phyloP scores from a whole-genome alignment of 2,888 invertebrate species.

The Oscheius myriophilus region DNA sequence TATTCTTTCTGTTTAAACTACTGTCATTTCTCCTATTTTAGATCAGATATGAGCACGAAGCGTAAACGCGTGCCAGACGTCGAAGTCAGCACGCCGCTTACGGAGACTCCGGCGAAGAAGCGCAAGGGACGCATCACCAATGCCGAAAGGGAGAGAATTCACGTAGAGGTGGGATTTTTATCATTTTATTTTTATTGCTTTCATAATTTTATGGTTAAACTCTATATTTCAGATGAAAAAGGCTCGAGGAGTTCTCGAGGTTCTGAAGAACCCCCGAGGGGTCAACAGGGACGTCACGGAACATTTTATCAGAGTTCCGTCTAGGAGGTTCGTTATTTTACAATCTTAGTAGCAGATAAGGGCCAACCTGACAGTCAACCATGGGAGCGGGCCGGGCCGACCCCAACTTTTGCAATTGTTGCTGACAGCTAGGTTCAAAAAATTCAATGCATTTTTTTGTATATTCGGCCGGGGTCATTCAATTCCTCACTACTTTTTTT shows the following conservation, averaged over 20 bases:
- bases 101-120: constrained; percentile 34
- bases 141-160: constrained; percentile 36
- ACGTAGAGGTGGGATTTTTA: constrained; percentile 28
- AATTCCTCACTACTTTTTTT: too few relatives aligned
- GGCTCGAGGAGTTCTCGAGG: constrained; percentile 89
- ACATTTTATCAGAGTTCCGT: constrained; percentile 91
- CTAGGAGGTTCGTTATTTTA: constrained; percentile 85
- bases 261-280: constrained; percentile 87
- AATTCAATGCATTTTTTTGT: too few relatives aligned
- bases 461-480: too few relatives aligned
- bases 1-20: too few relatives aligned
- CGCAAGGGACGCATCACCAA: constrained; percentile 40
- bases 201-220: background rate
- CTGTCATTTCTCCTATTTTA: background rate
- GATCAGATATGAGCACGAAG: constrained; percentile 48
- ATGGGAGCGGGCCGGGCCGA: too few relatives aligned
- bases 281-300: constrained; percentile 91
- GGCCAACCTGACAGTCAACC: too few relatives aligned
- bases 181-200: background rate
- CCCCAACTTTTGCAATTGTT: too few relatives aligned
- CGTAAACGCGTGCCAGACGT: constrained; percentile 43
- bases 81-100: constrained; percentile 30
- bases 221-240: constrained; percentile 42
- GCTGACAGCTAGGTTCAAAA: too few relatives aligned
- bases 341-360: too few relatives aligned